These are phyloP conservation scores for Drosophila teissieri DNA, from an alignment of 1,140 invertebrate species.

Conservation along the genomic window DNA sequence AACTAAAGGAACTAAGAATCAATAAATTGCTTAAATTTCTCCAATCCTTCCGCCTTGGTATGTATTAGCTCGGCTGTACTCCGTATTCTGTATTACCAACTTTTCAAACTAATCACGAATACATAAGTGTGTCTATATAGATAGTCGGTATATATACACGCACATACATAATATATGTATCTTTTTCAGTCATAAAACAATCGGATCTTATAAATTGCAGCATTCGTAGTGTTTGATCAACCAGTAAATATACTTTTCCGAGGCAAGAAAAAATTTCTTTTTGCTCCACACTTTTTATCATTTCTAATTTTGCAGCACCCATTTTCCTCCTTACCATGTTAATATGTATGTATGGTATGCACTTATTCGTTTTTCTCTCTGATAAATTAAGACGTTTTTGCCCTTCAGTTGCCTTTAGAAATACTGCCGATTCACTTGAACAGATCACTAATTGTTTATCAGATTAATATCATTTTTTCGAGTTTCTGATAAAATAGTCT, in stretches of 20 bases:
- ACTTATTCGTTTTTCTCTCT: slow-evolving; percentile 20
- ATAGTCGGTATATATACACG: slow-evolving; percentile 17
- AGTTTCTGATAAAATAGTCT: slow-evolving; percentile 65
- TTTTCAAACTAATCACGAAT: slow-evolving; percentile 12
- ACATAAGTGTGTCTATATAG: slow-evolving; percentile 17
- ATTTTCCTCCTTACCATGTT: slow-evolving; percentile 65
- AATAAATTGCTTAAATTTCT: background rate
- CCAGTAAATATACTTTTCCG: background rate
- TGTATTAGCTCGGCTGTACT: background rate
- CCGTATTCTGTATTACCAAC: background rate
- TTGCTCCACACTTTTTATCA: background rate
- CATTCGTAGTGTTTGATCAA: no score
- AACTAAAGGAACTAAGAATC: background rate
- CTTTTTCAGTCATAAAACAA: background rate
- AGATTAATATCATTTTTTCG: slow-evolving; percentile 44
- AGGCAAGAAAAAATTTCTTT: background rate
- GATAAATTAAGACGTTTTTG: slow-evolving; percentile 2
- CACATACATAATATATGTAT: slow-evolving; percentile 27
- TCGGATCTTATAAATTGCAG: background rate
- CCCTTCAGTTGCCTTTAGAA: background rate
- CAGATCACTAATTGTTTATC: slow-evolving; percentile 3
- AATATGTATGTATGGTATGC: slow-evolving; percentile 26
- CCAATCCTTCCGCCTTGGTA: no score
- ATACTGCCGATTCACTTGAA: slow-evolving; percentile 2
- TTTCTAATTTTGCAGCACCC: slow-evolving; percentile 9